Percentiles rank a stretch among this genome's conserved stretches.
Conservation (phyloP, 2,113 vertebrate genomes). For the Rhegmatorhina hoffmannsi region DNA sequence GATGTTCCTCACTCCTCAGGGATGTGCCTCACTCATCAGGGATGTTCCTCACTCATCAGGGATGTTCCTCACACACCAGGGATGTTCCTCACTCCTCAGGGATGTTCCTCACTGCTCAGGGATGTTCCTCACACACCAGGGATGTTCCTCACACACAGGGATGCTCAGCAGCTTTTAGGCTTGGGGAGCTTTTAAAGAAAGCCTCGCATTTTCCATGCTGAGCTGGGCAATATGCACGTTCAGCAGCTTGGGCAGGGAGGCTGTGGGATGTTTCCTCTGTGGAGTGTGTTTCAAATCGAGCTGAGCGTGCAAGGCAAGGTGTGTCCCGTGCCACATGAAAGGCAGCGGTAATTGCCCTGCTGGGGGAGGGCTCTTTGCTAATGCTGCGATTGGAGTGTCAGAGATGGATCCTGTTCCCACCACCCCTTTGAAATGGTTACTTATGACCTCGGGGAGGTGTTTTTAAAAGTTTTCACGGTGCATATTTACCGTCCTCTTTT, state of each 20-base stretch:
- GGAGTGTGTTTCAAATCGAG: slow-evolving; percentile 8
- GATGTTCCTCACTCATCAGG: no score
- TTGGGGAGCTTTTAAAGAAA: background rate
- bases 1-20: no score
- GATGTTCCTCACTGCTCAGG: no score
- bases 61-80: no score
- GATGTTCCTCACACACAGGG: background rate
- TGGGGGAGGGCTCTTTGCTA: background rate
- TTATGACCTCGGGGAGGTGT: background rate
- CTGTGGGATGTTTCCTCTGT: background rate
- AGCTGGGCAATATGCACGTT: background rate
- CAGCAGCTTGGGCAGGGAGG: background rate
- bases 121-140: no score
- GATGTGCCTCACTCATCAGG: no score
- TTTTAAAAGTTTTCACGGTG: slow-evolving; percentile 1
- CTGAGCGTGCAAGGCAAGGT: background rate
- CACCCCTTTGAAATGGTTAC: slow-evolving; percentile 50
- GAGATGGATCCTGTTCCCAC: slow-evolving; percentile 24
- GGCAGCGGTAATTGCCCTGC: background rate
- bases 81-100: no score
- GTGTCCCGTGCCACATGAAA: slow-evolving; percentile 44
- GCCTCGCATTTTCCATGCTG: background rate
- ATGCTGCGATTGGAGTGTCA: slow-evolving; percentile 26
- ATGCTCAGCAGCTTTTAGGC: background rate
- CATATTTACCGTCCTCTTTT: background rate